These are phyloP conservation scores for Polyodon spathula DNA, from an alignment of 2,113 vertebrate genomes.

Conservation along the genomic window DNA sequence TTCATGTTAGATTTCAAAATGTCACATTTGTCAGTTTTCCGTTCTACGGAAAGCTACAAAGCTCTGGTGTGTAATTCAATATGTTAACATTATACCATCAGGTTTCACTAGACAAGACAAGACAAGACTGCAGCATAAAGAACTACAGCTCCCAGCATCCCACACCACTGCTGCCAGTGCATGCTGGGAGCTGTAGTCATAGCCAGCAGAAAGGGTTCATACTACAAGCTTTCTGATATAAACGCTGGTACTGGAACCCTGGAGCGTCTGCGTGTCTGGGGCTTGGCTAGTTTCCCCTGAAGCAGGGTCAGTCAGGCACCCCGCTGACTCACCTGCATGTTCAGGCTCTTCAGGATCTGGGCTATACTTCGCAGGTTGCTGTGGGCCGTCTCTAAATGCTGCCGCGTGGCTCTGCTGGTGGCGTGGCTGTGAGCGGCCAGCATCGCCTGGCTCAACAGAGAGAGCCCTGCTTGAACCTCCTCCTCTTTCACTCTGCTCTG, in stretches of 20 bases:
- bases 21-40: no score
- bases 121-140: no score
- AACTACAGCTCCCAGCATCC: no score
- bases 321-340: slow-evolving; percentile 43
- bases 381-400: slow-evolving; percentile 50
- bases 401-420: slow-evolving; percentile 44
- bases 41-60: no score
- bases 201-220: no score
- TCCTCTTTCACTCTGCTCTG: slow-evolving; percentile 47
- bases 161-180: no score
- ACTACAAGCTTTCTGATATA: no score
- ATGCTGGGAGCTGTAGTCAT: no score
- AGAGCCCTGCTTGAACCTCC: slow-evolving; percentile 59
- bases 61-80: no score
- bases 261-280: not conserved
- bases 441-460: slow-evolving; percentile 50
- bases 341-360: slow-evolving; percentile 54
- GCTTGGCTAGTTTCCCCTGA: not conserved
- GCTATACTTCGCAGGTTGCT: slow-evolving; percentile 53
- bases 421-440: slow-evolving; percentile 36
- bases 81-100: no score
- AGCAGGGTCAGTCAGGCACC: not conserved
- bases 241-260: not conserved
- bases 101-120: no score
- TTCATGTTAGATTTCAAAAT: no score